A percentile compares a stretch with the other conserved stretches of the same genome.
Conservation (phyloP, 2,113 vertebrate species). For the Neomonachus schauinslandi region DNA sequence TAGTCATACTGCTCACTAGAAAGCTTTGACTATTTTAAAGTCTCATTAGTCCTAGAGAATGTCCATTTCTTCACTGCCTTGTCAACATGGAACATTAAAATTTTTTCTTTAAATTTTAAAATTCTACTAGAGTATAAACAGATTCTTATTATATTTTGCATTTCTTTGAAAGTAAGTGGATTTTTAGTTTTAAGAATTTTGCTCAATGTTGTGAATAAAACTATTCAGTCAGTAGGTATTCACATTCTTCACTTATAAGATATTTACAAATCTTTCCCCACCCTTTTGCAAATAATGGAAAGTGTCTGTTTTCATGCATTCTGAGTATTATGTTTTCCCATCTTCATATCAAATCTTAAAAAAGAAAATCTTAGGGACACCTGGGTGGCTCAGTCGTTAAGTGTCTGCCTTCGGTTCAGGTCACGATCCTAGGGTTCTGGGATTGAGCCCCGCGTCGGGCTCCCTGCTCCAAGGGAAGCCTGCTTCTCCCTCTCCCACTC, state of each 20-base stretch:
- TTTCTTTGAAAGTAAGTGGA: neutral
- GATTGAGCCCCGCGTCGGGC: no score
- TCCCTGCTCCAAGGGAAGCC: no score
- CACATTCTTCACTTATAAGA: neutral
- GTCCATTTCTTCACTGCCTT: neutral
- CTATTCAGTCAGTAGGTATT: neutral
- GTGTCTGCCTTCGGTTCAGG: no score
- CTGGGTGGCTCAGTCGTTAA: no score
- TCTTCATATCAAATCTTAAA: neutral
- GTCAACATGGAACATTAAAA: neutral
- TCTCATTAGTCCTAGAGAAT: neutral
- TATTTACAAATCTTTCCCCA: neutral
- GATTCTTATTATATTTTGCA: neutral
- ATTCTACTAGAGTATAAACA: neutral
- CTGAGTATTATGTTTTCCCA: neutral
- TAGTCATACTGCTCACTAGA: neutral
- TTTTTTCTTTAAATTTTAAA: neutral
- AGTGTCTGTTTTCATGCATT: neutral
- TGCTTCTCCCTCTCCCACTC: no score
- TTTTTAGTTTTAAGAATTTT: neutral
- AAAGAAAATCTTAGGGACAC: neutral
- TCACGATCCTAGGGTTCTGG: no score
- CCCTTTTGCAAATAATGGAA: neutral
- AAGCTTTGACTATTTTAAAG: conserved; percentile 7
- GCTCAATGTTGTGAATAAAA: neutral